Conservation (phyloP, 2,113 vertebrate genomes). For the Carettochelys insculpta region DNA sequence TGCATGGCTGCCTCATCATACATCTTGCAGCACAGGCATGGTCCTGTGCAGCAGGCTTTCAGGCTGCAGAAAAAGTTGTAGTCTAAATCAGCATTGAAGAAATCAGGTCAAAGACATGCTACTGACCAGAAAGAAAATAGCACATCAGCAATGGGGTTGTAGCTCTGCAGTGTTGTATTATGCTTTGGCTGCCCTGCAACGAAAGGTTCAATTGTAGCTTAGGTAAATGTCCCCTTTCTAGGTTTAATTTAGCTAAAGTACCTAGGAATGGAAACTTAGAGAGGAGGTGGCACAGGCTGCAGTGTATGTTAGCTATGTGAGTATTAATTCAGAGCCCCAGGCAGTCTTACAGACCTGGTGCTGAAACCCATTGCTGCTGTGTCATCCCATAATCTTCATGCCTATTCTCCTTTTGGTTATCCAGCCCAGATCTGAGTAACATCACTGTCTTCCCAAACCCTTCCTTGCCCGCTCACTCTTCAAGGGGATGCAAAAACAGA, state of each 20-base stretch:
- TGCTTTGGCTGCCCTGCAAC: background rate
- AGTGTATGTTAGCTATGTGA: background rate
- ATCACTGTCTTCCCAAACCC: background rate
- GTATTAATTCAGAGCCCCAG: background rate
- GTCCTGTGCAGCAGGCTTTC: background rate
- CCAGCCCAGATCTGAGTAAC: slow-evolving; percentile 38
- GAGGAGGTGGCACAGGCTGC: background rate
- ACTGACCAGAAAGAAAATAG: slow-evolving; percentile 28
- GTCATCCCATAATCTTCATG: background rate
- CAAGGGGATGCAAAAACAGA: background rate
- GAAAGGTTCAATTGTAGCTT: background rate
- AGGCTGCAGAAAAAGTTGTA: background rate
- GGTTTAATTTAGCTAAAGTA: background rate
- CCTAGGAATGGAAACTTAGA: background rate
- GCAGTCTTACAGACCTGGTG: too few species aligned
- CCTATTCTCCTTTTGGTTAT: background rate
- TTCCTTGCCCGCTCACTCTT: background rate
- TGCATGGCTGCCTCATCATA: background rate
- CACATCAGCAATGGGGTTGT: slow-evolving; percentile 54
- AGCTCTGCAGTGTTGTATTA: background rate
- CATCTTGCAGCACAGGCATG: background rate
- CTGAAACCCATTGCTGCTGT: too few species aligned
- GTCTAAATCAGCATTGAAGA: slow-evolving; percentile 56
- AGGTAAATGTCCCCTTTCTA: background rate
- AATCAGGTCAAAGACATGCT: slow-evolving; percentile 52